Evolutionary conservation across 2,888 invertebrate genomes (phyloP).

Genomic region (Cartodere bifasciata): DNA sequence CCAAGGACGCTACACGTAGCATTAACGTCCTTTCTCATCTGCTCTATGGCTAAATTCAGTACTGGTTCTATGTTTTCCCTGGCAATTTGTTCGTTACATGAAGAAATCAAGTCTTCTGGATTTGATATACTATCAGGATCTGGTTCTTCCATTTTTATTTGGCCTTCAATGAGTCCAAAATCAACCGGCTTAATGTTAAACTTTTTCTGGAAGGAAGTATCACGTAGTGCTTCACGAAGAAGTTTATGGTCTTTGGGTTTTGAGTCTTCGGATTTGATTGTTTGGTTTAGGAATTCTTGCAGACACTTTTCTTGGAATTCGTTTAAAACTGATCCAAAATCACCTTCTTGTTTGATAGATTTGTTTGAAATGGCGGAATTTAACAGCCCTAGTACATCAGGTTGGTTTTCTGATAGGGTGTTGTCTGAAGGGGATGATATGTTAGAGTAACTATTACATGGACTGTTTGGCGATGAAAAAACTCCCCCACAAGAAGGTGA

Average conservation of each 20-base stretch:
- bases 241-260: constrained; percentile 57
- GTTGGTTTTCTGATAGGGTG: constrained; percentile 17
- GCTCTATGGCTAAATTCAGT: constrained; percentile 72
- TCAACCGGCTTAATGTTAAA: constrained; percentile 72
- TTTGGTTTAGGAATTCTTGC: constrained; percentile 23
- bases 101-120: constrained; percentile 32
- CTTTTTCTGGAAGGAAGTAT: constrained; percentile 74
- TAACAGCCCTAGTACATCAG: constrained; percentile 25
- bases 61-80: constrained; percentile 73
- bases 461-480: constrained; percentile 39
- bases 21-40: constrained; percentile 74
- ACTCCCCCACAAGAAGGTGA: constrained; percentile 32
- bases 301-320: constrained; percentile 35
- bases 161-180: constrained; percentile 40
- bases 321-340: constrained; percentile 47
- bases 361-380: constrained; percentile 25
- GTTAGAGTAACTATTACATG: constrained; percentile 22
- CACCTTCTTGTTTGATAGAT: constrained; percentile 44
- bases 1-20: constrained; percentile 73
- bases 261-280: constrained; percentile 14
- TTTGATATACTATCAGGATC: constrained; percentile 18
- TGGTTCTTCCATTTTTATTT: constrained; percentile 55
- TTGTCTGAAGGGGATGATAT: constrained; percentile 22
- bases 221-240: constrained; percentile 66
- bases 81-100: constrained; percentile 42